Percentiles rank a stretch among this genome's conserved stretches.
These are phyloP conservation scores for Linepithema humile DNA, from an alignment of 1,140 invertebrate species.

Conservation along the genomic window DNA sequence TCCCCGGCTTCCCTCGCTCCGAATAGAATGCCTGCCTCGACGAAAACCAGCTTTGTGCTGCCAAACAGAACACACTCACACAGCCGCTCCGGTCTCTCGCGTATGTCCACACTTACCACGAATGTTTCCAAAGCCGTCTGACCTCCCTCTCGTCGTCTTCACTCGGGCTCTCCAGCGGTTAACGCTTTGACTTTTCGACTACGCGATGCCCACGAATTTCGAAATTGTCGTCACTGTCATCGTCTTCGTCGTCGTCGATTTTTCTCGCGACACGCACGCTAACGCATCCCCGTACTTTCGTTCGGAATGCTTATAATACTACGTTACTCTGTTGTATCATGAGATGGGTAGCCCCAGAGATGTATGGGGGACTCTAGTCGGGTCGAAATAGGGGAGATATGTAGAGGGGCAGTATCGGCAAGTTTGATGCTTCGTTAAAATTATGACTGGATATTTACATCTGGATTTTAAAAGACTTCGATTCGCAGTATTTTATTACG, in stretches of 20 bases:
- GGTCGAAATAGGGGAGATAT: conserved; percentile 46
- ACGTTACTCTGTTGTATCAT: neutral
- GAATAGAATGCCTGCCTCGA: conserved; percentile 56
- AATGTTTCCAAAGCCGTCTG: conserved; percentile 65
- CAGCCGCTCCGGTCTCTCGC: conserved; percentile 51
- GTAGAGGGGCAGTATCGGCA: conserved; percentile 25
- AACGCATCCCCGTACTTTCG: conserved; percentile 50
- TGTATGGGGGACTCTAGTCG: conserved; percentile 51
- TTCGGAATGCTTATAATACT: conserved; percentile 26
- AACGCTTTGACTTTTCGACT: conserved; percentile 19
- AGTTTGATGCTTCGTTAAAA: conserved; percentile 30
- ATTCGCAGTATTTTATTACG: neutral
- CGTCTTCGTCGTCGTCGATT: conserved; percentile 51
- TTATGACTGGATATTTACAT: conserved; percentile 7
- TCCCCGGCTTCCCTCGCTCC: conserved; percentile 53
- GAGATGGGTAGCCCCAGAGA: conserved; percentile 26
- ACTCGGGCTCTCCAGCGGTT: conserved; percentile 29
- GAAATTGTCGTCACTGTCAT: conserved; percentile 45
- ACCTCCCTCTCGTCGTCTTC: neutral
- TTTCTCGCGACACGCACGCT: conserved; percentile 54
- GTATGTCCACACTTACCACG: conserved; percentile 62
- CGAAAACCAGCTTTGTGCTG: conserved; percentile 58
- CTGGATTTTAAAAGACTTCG: neutral
- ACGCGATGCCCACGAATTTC: conserved; percentile 24
- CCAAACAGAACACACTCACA: conserved; percentile 55